phyloP scores from a whole-genome alignment of 2,113 vertebrate genomes.

The Perca flavescens region DNA sequence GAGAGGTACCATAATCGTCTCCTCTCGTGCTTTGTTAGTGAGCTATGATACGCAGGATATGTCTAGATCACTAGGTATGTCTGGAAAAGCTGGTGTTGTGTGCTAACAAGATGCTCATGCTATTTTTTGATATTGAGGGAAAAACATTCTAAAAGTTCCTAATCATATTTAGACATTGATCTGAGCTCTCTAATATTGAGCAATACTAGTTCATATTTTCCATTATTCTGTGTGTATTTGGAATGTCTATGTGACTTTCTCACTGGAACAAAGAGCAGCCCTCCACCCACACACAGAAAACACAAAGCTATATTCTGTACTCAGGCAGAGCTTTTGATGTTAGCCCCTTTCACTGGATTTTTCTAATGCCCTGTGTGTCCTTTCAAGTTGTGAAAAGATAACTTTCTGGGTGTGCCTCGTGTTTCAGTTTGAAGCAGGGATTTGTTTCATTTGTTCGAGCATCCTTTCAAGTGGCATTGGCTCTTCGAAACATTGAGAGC shows the following conservation, averaged over 20 bases:
- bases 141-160: background rate
- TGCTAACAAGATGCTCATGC: background rate
- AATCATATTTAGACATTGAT: background rate
- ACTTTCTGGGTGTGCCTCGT: conserved; percentile 73
- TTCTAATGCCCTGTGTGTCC: conserved; percentile 64
- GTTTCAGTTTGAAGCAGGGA: conserved; percentile 67
- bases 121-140: background rate
- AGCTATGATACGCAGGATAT: background rate
- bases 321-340: conserved; percentile 78
- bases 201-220: background rate
- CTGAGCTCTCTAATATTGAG: background rate
- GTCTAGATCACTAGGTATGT: background rate
- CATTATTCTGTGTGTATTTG: background rate
- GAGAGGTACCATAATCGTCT: conserved; percentile 8
- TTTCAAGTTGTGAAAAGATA: conserved; percentile 79
- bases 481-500: conserved; percentile 36
- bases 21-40: background rate
- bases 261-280: conserved; percentile 58
- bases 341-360: conserved; percentile 65
- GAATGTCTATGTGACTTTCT: conserved; percentile 46
- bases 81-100: background rate
- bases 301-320: conserved; percentile 77
- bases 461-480: conserved; percentile 64
- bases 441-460: conserved; percentile 72
- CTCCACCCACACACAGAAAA: conserved; percentile 64